Conservation (phyloP, 2,888 invertebrate species). For the Aromia moschata region DNA sequence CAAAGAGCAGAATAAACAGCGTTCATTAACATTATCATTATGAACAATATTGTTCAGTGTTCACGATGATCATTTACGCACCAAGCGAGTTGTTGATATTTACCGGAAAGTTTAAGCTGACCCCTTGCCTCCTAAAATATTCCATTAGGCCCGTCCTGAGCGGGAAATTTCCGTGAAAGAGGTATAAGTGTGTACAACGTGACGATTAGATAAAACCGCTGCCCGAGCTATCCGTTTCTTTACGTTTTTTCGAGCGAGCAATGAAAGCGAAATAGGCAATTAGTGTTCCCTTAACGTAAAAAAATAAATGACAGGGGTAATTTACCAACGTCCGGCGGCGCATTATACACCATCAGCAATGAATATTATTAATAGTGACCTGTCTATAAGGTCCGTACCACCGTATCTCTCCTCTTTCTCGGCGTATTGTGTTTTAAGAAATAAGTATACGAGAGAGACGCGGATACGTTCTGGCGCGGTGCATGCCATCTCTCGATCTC, state of each 20-base stretch:
- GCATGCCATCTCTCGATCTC: conserved; percentile 38
- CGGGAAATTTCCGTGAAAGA: background rate
- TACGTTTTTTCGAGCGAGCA: conserved; percentile 12
- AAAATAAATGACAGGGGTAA: conserved; percentile 40
- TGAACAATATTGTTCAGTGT: too few relatives aligned
- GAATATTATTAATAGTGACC: conserved; percentile 50
- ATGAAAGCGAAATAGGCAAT: conserved; percentile 37
- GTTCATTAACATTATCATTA: too few relatives aligned
- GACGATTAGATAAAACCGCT: background rate
- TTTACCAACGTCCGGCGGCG: conserved; percentile 41
- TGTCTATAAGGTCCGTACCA: conserved; percentile 46
- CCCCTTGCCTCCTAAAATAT: too few relatives aligned
- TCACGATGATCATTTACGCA: too few relatives aligned
- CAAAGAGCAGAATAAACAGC: too few relatives aligned
- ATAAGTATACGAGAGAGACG: conserved; percentile 40
- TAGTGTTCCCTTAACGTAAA: conserved; percentile 35
- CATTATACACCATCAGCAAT: conserved; percentile 43
- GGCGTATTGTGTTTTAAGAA: conserved; percentile 41
- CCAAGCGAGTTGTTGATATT: too few relatives aligned
- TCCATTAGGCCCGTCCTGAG: too few relatives aligned
- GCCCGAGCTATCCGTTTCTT: background rate
- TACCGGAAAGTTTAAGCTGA: too few relatives aligned
- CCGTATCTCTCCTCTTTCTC: conserved; percentile 35
- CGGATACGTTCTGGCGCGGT: conserved; percentile 32
- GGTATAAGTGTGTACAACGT: background rate